Evolutionary conservation across 1,140 invertebrate species (phyloP).

Genomic region (Acyrthosiphon pisum): DNA sequence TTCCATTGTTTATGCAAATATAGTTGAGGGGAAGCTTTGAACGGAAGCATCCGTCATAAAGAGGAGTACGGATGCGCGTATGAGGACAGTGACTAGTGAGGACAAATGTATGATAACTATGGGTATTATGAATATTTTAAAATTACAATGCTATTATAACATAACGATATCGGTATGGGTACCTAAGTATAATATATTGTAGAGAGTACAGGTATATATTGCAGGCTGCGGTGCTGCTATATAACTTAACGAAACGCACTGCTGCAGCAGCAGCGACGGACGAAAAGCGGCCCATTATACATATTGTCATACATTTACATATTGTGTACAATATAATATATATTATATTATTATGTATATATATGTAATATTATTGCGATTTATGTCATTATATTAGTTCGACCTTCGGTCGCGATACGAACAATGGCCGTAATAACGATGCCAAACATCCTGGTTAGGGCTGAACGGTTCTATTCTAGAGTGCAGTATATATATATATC

Average conservation of each 20-base stretch:
- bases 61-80: no score
- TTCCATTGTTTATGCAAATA: background rate
- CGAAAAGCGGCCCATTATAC: background rate
- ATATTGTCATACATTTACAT: background rate
- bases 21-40: background rate
- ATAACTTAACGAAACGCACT: background rate
- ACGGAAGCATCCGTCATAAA: background rate
- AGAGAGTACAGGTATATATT: background rate
- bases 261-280: background rate
- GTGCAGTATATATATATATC: background rate
- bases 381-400: constrained; percentile 56
- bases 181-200: no score
- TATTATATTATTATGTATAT: background rate
- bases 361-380: constrained; percentile 24
- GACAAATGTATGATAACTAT: background rate
- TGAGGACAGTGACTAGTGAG: background rate
- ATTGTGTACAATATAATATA: background rate
- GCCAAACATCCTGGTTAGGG: constrained; percentile 52
- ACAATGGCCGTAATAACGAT: constrained; percentile 54
- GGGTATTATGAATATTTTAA: background rate
- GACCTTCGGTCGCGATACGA: constrained; percentile 48
- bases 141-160: background rate
- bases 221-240: background rate
- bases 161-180: background rate
- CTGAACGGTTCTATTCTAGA: constrained; percentile 56